A percentile compares a stretch with the other conserved stretches of the same genome.
These are phyloP conservation scores for Gnatocerus cornutus DNA, from an alignment of 2,888 invertebrate genomes.

Conservation along the genomic window DNA sequence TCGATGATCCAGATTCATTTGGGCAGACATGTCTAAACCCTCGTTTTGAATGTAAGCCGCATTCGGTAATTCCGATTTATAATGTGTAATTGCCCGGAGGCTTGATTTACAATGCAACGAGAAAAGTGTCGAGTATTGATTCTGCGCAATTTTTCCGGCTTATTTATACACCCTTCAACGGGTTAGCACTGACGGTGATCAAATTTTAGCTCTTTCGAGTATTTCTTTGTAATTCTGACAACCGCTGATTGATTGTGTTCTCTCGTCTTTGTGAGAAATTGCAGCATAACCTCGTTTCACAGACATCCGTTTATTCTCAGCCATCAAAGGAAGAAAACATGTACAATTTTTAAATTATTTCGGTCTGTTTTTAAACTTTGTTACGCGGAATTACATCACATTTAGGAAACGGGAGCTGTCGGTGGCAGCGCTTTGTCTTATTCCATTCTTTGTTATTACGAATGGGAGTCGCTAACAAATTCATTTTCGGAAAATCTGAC, in stretches of 20 bases:
- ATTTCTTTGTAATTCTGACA: conserved; percentile 30
- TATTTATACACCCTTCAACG: conserved; percentile 19
- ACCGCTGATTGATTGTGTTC: conserved; percentile 27
- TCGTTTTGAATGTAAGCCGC: conserved; percentile 15
- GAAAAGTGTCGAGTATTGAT: neutral
- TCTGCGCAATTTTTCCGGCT: neutral
- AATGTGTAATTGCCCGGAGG: conserved; percentile 35
- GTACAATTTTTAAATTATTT: conserved; percentile 3
- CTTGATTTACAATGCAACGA: conserved; percentile 37
- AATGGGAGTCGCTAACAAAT: conserved; percentile 6
- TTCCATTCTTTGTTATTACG: neutral
- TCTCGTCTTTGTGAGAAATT: conserved; percentile 27
- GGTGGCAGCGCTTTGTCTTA: conserved; percentile 1
- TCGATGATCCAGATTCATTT: conserved; percentile 28
- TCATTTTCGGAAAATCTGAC: conserved; percentile 18
- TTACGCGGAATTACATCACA: neutral
- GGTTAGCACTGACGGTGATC: conserved; percentile 20
- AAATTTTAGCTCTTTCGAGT: conserved; percentile 25
- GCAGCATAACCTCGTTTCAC: conserved; percentile 23
- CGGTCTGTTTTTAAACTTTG: conserved; percentile 2
- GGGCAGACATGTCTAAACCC: conserved; percentile 17
- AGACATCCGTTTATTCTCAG: conserved; percentile 22
- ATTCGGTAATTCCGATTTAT: conserved; percentile 30
- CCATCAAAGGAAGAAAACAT: neutral
- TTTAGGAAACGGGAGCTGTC: neutral